These are phyloP conservation scores for Columba janthina DNA, from an alignment of 2,113 vertebrate species.

Conservation along the genomic window DNA sequence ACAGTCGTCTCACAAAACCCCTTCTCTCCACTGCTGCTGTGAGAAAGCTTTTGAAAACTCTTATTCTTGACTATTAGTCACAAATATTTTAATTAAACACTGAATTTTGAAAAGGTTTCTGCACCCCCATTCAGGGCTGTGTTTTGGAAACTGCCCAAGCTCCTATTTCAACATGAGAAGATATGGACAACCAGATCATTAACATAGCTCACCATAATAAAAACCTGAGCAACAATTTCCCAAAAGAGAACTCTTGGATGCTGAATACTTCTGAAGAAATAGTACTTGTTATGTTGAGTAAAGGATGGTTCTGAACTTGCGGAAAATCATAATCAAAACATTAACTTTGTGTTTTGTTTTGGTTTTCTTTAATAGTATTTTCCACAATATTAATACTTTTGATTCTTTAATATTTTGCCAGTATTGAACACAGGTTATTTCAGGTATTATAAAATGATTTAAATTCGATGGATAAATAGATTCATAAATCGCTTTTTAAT, in stretches of 20 bases:
- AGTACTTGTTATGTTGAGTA: background rate
- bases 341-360: background rate
- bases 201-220: background rate
- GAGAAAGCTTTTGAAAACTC: background rate
- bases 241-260: background rate
- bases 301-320: background rate
- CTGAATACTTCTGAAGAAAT: background rate
- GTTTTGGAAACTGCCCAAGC: background rate
- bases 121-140: fast-evolving
- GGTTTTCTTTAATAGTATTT: background rate
- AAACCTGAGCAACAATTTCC: background rate
- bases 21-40: background rate
- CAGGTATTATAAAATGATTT: background rate
- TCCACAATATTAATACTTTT: background rate
- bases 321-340: background rate
- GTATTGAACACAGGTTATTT: background rate
- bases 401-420: background rate
- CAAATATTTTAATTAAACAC: background rate
- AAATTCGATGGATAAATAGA: background rate
- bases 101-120: background rate
- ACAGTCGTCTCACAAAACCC: background rate
- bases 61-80: background rate
- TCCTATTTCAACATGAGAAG: background rate
- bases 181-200: background rate
- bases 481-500: background rate